These are phyloP conservation scores for Netta rufina DNA, from an alignment of 2,797 vertebrate species.

Conservation along the genomic window DNA sequence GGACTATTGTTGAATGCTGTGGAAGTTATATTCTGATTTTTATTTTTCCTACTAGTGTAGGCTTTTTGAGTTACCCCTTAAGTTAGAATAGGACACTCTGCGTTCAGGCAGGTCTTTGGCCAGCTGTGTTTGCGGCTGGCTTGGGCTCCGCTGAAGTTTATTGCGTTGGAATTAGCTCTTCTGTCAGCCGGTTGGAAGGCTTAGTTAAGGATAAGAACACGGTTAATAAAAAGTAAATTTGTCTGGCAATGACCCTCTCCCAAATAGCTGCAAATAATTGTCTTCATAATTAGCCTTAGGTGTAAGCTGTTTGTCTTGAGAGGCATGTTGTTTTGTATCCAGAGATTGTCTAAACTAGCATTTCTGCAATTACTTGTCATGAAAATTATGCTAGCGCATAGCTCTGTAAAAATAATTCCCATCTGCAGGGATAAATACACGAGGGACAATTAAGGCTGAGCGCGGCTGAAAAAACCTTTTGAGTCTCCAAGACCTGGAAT, in stretches of 20 bases:
- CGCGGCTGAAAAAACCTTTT: neutral
- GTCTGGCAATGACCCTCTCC: neutral
- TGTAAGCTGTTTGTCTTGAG: slow-evolving; percentile 13
- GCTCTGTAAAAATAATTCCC: slow-evolving; percentile 12
- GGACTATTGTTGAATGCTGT: rapidly evolving
- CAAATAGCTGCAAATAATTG: neutral
- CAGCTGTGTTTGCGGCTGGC: neutral
- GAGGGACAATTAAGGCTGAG: neutral
- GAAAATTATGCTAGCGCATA: neutral
- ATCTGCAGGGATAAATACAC: neutral
- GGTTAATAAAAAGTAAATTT: slow-evolving; percentile 14
- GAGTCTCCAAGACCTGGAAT: slow-evolving; percentile 9
- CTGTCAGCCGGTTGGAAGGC: neutral
- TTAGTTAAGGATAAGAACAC: neutral
- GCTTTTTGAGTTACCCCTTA: neutral
- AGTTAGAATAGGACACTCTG: neutral
- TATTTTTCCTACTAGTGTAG: rapidly evolving
- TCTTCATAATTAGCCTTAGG: neutral
- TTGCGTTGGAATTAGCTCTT: neutral
- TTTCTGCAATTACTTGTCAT: slow-evolving; percentile 17
- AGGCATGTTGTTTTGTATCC: neutral
- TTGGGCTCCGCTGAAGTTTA: neutral
- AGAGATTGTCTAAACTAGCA: neutral
- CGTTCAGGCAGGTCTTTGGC: neutral
- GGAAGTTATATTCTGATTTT: neutral